Evolutionary conservation across 2,797 vertebrate species (phyloP), one percentile per base, ranked within the genome.

Genomic region (Chaenodraco wilsoni): DNA sequence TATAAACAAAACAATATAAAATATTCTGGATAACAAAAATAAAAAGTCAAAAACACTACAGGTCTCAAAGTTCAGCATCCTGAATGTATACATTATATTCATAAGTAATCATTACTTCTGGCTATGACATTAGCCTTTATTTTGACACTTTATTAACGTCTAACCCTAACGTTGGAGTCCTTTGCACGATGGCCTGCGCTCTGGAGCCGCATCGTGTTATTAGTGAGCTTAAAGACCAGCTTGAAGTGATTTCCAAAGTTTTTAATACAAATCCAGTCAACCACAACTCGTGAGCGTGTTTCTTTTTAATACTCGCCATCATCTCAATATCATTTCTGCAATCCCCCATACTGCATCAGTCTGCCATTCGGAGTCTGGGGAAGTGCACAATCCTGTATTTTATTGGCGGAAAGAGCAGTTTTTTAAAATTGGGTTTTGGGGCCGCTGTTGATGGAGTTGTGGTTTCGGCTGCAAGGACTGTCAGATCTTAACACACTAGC

Each of bases 161-260:
- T 76, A 70, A 74, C 59, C 55, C 51, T 59, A 16, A 68, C 54
- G 69, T 74, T 80, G 76, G 23, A 56, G 78, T 78, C 49, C 54
- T 87, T 74, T 61, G 60, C 57, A 70, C 70, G 83, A 82, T 63
- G 19, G 52, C 33, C 69, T 65, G 68, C 80, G 52, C 3, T 70
- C 55, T 49, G 23, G 46, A 75, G 75, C 76, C 67, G 69, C 65
- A 65, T 81, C 86, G 57, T 62, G 63, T 79, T 69, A 76, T 78
- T 67, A 73, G 8, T 59, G 64, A 84, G 74, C 82, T 63, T 86
- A 68, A 51, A 67, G 54, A 72, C 67, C 81, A 81, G 83, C 84
- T 87, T 83, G 81, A 89, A 89, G 72, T 79, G 72, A 90, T 92
- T 89, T 84, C 19, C 76, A 69, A 58, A 84, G 72, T 86, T 90